phyloP scores from a whole-genome alignment of 2,797 vertebrate species.

The Sebastes baramenuke region DNA sequence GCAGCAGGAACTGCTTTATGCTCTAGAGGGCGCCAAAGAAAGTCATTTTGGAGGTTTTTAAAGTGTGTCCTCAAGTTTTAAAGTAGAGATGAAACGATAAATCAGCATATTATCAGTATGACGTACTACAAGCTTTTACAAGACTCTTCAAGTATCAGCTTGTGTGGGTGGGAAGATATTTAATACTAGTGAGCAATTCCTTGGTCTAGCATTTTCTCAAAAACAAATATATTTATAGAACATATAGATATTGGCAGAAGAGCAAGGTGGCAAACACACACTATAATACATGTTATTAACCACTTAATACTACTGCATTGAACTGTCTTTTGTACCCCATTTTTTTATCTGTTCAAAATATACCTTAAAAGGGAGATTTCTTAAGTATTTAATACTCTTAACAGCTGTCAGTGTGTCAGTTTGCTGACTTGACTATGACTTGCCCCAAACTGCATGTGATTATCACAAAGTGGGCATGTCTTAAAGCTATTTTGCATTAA shows the following conservation, averaged over 20 bases:
- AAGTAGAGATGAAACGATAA: not conserved
- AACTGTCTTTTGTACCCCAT: not conserved
- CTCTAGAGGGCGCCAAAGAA: conserved; percentile 77
- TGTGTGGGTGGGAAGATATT: not conserved
- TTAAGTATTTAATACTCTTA: no score
- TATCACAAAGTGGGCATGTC: no score
- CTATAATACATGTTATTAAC: not conserved
- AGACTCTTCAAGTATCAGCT: not conserved
- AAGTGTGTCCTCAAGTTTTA: not conserved
- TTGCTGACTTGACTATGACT: no score
- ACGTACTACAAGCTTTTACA: not conserved
- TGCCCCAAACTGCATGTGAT: no score
- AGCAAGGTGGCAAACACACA: not conserved
- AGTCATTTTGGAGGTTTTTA: not conserved
- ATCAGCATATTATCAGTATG: not conserved
- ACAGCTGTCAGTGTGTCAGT: no score
- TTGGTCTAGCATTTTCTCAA: not conserved
- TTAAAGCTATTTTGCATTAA: no score
- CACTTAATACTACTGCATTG: not conserved
- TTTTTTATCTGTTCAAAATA: no score
- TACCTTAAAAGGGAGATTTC: no score
- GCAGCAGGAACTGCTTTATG: conserved; percentile 95
- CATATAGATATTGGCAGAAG: not conserved
- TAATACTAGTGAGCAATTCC: not conserved
- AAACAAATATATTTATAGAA: not conserved